These are phyloP conservation scores for Caenorhabditis japonica DNA, from an alignment of 2,888 invertebrate genomes.

Conservation along the genomic window DNA sequence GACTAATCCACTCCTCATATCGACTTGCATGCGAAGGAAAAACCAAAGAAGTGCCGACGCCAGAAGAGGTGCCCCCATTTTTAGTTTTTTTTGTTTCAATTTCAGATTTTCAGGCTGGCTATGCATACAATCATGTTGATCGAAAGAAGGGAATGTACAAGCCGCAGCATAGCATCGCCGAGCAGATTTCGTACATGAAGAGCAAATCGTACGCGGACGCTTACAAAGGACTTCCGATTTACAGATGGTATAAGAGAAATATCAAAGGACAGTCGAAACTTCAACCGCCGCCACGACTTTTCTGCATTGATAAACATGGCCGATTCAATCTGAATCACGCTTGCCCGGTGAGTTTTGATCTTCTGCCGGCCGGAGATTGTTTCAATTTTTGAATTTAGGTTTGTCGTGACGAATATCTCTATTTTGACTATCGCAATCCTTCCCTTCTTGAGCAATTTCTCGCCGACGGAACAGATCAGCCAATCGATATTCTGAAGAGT, in stretches of 20 bases:
- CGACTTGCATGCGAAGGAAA: slow-evolving; percentile 51
- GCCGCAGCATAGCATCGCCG: slow-evolving; percentile 71
- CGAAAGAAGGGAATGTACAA: slow-evolving; percentile 74
- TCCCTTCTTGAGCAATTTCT: slow-evolving; percentile 67
- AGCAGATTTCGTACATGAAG: slow-evolving; percentile 75
- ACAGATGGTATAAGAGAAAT: slow-evolving; percentile 74
- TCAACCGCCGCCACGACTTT: slow-evolving; percentile 73
- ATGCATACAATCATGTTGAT: slow-evolving; percentile 74
- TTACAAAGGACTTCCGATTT: slow-evolving; percentile 73
- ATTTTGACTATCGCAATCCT: slow-evolving; percentile 76
- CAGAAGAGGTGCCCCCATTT: slow-evolving; percentile 53
- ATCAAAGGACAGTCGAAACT: slow-evolving; percentile 70
- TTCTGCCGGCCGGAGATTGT: background rate
- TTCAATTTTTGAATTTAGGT: slow-evolving; percentile 26
- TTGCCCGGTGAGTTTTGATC: slow-evolving; percentile 69
- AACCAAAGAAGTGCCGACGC: slow-evolving; percentile 55
- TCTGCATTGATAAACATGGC: slow-evolving; percentile 75
- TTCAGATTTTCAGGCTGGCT: slow-evolving; percentile 57
- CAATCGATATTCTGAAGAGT: slow-evolving; percentile 70
- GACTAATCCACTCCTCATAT: slow-evolving; percentile 48
- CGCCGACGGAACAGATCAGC: slow-evolving; percentile 72
- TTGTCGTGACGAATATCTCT: slow-evolving; percentile 76
- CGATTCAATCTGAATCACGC: slow-evolving; percentile 75
- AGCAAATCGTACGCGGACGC: slow-evolving; percentile 73
- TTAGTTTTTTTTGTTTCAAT: background rate